phyloP scores from a whole-genome alignment of 2,113 vertebrate genomes.

The Dicrurus megarhynchus region DNA sequence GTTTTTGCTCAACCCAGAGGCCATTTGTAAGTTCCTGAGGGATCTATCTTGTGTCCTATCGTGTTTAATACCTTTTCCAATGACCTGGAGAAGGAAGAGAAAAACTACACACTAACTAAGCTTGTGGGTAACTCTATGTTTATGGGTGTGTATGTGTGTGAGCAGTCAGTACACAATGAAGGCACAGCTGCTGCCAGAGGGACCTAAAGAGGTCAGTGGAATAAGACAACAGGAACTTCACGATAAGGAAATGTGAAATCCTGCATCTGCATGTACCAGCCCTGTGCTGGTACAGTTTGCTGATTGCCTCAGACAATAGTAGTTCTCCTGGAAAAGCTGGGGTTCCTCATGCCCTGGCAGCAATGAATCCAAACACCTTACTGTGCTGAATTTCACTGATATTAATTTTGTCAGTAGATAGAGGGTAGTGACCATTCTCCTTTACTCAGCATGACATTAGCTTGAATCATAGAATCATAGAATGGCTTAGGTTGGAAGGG shows the following conservation, averaged over 20 bases:
- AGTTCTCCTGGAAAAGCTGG: not conserved
- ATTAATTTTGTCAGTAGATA: not conserved
- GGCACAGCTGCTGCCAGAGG: not conserved
- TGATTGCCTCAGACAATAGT: not conserved
- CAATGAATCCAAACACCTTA: not conserved
- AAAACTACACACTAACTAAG: not conserved
- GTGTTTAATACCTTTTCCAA: not conserved
- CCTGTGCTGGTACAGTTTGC: not conserved
- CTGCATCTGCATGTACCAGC: rapidly evolving
- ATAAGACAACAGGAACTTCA: not conserved
- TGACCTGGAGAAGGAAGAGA: not conserved
- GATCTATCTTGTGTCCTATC: rapidly evolving
- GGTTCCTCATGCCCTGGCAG: not conserved
- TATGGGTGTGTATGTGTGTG: not conserved
- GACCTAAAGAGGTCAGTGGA: not conserved
- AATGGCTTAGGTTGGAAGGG: not conserved
- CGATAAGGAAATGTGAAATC: not conserved
- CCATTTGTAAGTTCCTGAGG: not conserved
- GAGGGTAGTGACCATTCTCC: not conserved
- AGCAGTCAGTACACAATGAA: not conserved
- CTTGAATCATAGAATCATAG: not conserved
- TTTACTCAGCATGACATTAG: not conserved
- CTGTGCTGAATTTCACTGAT: not conserved
- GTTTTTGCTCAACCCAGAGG: not conserved
- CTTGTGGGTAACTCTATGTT: not conserved